These are phyloP conservation scores for Caenorhabditis inopinata DNA, from an alignment of 1,140 invertebrate genomes.

Conservation along the genomic window DNA sequence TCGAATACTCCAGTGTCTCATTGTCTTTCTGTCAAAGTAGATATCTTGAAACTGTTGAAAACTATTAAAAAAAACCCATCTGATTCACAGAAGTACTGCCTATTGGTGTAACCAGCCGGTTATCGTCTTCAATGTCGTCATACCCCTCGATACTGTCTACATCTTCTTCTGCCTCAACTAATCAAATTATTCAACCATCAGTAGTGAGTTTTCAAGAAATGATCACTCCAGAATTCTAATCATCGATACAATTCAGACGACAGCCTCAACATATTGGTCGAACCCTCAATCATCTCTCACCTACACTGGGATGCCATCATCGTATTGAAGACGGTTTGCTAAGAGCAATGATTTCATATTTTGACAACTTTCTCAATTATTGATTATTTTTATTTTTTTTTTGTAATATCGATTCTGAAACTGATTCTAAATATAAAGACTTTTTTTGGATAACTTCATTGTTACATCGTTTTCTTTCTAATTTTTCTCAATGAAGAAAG, in stretches of 20 bases:
- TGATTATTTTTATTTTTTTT: neutral
- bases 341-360: neutral
- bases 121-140: neutral
- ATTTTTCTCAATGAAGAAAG: neutral
- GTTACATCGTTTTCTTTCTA: neutral
- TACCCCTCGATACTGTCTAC: neutral
- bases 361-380: neutral
- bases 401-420: too few species aligned
- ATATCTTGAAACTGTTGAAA: too few species aligned
- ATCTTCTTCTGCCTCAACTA: neutral
- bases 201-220: neutral
- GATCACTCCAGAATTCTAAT: too few species aligned
- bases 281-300: neutral
- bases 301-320: conserved; percentile 3
- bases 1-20: too few species aligned
- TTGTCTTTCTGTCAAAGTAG: too few species aligned
- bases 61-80: too few species aligned
- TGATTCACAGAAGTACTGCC: neutral
- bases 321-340: neutral
- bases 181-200: neutral
- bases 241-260: too few species aligned
- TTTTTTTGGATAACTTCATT: too few species aligned
- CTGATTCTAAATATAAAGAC: too few species aligned
- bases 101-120: neutral
- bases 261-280: neutral